Percentiles rank a stretch among this genome's conserved stretches.
Evolutionary conservation across 1,140 invertebrate species (phyloP).

Genomic region (Liolophura sinensis): DNA sequence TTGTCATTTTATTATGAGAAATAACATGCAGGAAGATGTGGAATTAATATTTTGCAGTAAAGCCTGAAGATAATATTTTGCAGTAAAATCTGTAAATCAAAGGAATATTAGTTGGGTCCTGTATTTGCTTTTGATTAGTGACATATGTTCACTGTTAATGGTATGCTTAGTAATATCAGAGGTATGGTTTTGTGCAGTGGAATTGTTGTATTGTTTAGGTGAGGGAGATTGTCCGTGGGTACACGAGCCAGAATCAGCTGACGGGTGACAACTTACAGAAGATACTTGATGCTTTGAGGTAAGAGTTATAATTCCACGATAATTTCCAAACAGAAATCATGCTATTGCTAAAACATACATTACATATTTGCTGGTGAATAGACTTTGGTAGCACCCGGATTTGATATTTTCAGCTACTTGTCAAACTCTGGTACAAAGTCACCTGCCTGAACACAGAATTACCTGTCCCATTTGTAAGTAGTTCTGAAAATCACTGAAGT

Average conservation of each 20-base stretch:
- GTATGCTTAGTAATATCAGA: background rate
- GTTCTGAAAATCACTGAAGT: no score
- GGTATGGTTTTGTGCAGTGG: no score
- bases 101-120: no score
- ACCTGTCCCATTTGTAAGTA: no score
- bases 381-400: no score
- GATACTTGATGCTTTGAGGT: slow-evolving; percentile 27
- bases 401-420: no score
- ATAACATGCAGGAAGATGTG: background rate
- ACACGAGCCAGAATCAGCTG: slow-evolving; percentile 11
- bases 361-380: background rate
- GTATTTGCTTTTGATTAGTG: background rate
- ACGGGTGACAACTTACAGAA: slow-evolving; percentile 24
- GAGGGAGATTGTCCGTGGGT: slow-evolving; percentile 6
- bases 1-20: background rate
- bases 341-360: slow-evolving; percentile 2
- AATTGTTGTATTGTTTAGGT: slow-evolving; percentile 13
- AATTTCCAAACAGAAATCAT: slow-evolving; percentile 2
- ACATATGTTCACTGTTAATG: background rate
- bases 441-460: no score
- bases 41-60: background rate
- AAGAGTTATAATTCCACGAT: background rate
- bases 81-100: background rate
- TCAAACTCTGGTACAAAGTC: no score
- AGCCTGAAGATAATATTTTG: no score